Base-by-base conservation (phyloP, 2,797 vertebrate genomes). In the Picus viridis region DNA sequence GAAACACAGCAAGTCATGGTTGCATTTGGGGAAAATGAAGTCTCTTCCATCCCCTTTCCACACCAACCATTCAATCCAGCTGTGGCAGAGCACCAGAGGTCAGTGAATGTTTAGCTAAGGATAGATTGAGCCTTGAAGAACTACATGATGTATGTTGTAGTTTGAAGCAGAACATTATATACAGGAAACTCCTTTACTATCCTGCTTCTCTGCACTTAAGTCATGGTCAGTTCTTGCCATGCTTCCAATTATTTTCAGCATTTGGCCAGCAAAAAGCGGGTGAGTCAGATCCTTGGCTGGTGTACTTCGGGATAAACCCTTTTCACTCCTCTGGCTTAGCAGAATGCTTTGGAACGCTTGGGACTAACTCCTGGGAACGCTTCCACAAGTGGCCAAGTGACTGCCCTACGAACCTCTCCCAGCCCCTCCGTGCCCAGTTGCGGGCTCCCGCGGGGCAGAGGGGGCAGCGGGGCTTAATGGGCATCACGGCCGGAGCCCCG, bases 271-370 rank as follows among this genome's bases (percentile, higher is more conserved):
- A 58, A 41, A 49, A 78, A 18, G 29, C 0, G 18, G 5, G 1
- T 6, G 59, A 69, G 39, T 32, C 26, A 27, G 11, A 7, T 23
- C 29, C 71, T 77, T 36, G 29, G 39, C 32, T 2, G 5, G 12
- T 2, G 36, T 6, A 1, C 3, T 0, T 1, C 8, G 53, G 7
- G 17, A 0, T 39, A 16, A 75, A 79, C 29, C 43, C 26, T 6
- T 26, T 30, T 32, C 3, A 15, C 78, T 36, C 14, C 65, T 3
- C 32, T 3, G 63, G 27, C 19, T 65, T 45, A 65, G 30, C 10
- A 9, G 64, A 67, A 67, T 6, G 43, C 30, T 32, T 49, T 8
- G 30, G 64, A 67, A 32, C 9, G 32, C 58, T 59, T 34, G 58
- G 57, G n/a, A 23, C 58, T 23, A 34, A 34, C 58, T 29, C 30